Percentiles rank a stretch among this genome's conserved stretches.
Evolutionary conservation across 2,113 vertebrate genomes (phyloP).

Genomic region (Gadus macrocephalus): DNA sequence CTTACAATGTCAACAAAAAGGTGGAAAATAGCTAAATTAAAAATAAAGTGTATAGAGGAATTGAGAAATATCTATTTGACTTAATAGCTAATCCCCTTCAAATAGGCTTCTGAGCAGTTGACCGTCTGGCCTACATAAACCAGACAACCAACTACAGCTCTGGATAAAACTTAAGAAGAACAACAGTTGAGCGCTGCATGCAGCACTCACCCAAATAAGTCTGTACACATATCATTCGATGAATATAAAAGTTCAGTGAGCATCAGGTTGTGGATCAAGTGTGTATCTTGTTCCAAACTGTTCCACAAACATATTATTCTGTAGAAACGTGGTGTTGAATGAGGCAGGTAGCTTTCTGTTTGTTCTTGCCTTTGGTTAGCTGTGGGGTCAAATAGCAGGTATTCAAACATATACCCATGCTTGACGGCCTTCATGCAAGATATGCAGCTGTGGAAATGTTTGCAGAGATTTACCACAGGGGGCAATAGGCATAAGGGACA

Average conservation of each 20-base stretch:
- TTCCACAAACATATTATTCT: conserved; percentile 10
- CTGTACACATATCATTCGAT: conserved; percentile 25
- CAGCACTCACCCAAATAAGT: too few relatives aligned
- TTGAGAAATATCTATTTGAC: too few relatives aligned
- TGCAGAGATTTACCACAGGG: conserved; percentile 51
- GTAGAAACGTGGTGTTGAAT: conserved; percentile 14
- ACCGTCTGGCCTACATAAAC: conserved; percentile 2
- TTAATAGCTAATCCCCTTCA: too few relatives aligned
- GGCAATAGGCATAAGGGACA: conserved; percentile 45
- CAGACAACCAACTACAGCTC: too few relatives aligned
- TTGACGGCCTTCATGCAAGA: conserved; percentile 8
- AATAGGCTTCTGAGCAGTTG: too few relatives aligned
- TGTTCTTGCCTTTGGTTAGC: conserved; percentile 34
- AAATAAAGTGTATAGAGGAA: too few relatives aligned
- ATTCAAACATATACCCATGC: conserved; percentile 1
- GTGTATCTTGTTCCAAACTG: conserved; percentile 25
- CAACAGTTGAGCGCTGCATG: too few relatives aligned
- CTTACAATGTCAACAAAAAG: too few relatives aligned
- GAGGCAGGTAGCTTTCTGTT: conserved; percentile 31
- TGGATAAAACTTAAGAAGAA: too few relatives aligned
- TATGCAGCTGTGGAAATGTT: conserved; percentile 66
- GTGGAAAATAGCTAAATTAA: too few relatives aligned
- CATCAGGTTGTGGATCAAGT: conserved; percentile 40
- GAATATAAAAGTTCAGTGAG: conserved; percentile 42
- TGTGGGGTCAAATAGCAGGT: conserved; percentile 26